Evolutionary conservation across 2,113 vertebrate genomes (phyloP).

Genomic region (Syngnathus typhle): DNA sequence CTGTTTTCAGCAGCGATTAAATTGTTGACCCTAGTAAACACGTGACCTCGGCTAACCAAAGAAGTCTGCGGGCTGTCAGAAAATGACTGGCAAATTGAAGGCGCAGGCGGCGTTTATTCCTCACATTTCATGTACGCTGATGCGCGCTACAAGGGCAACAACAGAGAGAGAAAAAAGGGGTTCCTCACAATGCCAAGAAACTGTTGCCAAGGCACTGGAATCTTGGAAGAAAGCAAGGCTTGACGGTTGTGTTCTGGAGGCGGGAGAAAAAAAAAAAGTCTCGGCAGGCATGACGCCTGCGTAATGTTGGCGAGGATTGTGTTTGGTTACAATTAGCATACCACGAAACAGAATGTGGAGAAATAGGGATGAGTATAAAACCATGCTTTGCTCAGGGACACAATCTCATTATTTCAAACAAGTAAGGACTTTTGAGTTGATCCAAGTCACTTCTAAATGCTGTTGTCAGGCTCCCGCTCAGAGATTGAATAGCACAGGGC

Average conservation of each 20-base stretch:
- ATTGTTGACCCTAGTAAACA: conserved; percentile 72
- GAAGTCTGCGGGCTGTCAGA: conserved; percentile 60
- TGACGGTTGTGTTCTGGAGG: conserved; percentile 57
- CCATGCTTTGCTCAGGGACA: conserved; percentile 43
- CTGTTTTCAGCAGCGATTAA: conserved; percentile 70
- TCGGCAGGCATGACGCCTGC: conserved; percentile 35
- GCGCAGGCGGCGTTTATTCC: conserved; percentile 21
- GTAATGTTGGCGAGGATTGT: conserved; percentile 46
- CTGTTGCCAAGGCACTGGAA: conserved; percentile 52
- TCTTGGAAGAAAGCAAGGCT: conserved; percentile 61
- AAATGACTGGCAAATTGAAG: conserved; percentile 40
- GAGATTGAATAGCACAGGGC: conserved; percentile 32
- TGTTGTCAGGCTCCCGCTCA: conserved; percentile 30
- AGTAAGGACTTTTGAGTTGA: conserved; percentile 46
- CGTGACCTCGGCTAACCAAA: conserved; percentile 67
- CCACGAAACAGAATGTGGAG: conserved; percentile 35
- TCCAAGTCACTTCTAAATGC: conserved; percentile 34
- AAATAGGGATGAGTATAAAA: conserved; percentile 12
- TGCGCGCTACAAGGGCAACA: conserved; percentile 16
- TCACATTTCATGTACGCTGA: conserved; percentile 22
- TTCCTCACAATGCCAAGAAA: conserved; percentile 43
- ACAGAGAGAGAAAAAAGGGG: conserved; percentile 45
- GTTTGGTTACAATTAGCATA: conserved; percentile 37
- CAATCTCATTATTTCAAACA: conserved; percentile 40
- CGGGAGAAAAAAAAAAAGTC: conserved; percentile 46